Conservation (phyloP, 2,113 vertebrate species). For the Hemiscyllium ocellatum region DNA sequence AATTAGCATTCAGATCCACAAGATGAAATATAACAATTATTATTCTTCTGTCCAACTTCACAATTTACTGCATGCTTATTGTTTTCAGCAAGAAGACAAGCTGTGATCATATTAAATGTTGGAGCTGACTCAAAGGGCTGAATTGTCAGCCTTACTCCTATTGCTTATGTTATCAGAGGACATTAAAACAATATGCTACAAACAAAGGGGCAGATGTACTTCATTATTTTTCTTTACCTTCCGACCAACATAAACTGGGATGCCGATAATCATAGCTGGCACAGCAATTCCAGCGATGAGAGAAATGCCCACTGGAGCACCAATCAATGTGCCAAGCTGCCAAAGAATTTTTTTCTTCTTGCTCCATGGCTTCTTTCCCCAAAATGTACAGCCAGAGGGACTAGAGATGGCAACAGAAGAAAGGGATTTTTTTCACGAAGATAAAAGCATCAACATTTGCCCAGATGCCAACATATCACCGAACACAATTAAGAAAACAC, state of each 20-base stretch:
- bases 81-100: too few species aligned
- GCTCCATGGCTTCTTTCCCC: conserved; percentile 99
- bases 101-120: too few species aligned
- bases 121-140: too few species aligned
- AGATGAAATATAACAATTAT: not conserved
- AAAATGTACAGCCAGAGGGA: conserved; percentile 95
- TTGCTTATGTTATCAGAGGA: not conserved
- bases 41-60: not conserved
- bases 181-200: not conserved
- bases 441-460: not conserved
- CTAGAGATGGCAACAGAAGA: conserved; percentile 49
- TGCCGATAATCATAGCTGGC: conserved; percentile 97
- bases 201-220: not conserved
- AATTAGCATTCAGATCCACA: too few species aligned
- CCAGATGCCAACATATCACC: not conserved
- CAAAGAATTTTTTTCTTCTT: conserved; percentile 98
- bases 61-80: too few species aligned
- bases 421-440: not conserved
- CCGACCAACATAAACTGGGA: conserved; percentile 89
- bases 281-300: conserved; percentile 95
- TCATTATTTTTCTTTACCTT: conserved; percentile 65
- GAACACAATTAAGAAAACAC: not conserved
- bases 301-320: conserved; percentile 91
- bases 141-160: not conserved
- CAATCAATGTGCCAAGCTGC: conserved; percentile 94